Conservation (phyloP, 2,113 vertebrate species). For the Ctenomys sociabilis region DNA sequence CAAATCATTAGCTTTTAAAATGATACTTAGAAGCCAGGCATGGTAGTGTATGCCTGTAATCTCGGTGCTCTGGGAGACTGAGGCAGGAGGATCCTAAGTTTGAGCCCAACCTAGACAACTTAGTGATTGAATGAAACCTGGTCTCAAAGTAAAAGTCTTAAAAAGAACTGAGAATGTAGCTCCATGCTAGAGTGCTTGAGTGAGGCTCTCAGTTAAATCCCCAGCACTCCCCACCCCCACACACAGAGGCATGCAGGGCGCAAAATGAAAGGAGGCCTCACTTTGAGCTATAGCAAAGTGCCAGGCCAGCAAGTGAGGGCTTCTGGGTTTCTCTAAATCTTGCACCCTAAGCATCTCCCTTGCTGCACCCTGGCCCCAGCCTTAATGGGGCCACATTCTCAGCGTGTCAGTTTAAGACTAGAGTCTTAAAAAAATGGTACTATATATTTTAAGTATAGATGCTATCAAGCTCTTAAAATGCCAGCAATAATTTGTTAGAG, state of each 20-base stretch:
- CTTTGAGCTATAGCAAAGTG: not conserved
- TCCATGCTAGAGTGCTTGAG: not conserved
- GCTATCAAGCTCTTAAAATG: not conserved
- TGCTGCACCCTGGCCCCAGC: not conserved
- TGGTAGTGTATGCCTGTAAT: not conserved
- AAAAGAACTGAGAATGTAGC: not conserved
- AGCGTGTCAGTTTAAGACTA: not conserved
- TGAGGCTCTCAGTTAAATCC: not conserved
- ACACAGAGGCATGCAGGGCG: not conserved
- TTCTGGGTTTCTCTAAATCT: not conserved
- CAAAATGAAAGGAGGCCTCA: not conserved
- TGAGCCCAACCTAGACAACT: not conserved
- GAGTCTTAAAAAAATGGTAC: not conserved
- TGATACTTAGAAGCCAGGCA: not conserved
- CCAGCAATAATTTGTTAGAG: not conserved
- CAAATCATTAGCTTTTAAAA: not conserved
- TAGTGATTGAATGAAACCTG: not conserved
- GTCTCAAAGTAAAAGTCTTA: not conserved
- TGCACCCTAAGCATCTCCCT: not conserved
- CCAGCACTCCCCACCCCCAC: not conserved
- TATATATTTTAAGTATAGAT: not conserved
- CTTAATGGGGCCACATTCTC: not conserved
- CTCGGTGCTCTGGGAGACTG: not conserved
- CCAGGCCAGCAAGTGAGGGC: accelerated
- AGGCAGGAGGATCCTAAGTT: not conserved